Percentiles rank a stretch among this genome's conserved stretches.
Conservation (phyloP, 2,113 vertebrate genomes). For the Microtus ochrogaster region DNA sequence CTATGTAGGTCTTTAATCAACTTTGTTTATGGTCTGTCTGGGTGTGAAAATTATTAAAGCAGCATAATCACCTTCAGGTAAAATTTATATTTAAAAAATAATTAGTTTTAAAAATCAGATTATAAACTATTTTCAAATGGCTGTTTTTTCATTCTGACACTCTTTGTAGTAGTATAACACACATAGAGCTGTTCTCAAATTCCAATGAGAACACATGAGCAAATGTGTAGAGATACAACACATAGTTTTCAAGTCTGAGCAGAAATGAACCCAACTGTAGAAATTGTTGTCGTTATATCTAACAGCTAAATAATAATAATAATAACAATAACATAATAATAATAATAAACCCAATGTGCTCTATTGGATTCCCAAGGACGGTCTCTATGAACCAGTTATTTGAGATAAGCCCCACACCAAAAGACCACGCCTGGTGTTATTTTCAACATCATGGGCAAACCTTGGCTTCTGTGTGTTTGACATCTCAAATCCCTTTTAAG, state of each 20-base stretch:
- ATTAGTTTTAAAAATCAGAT: conserved; percentile 43
- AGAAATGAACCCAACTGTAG: conserved; percentile 61
- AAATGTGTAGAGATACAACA: conserved; percentile 37
- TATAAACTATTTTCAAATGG: conserved; percentile 12
- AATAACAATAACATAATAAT: conserved; percentile 21
- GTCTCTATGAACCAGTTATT: conserved; percentile 76
- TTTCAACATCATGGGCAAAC: conserved; percentile 84
- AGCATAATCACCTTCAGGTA: background rate
- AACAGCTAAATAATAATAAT: conserved; percentile 53
- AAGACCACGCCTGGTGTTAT: conserved; percentile 80
- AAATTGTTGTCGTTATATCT: conserved; percentile 72
- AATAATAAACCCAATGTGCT: conserved; percentile 31
- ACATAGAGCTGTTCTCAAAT: background rate
- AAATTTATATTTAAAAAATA: background rate
- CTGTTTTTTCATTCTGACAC: background rate
- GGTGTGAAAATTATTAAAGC: conserved; percentile 17
- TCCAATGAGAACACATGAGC: conserved; percentile 47
- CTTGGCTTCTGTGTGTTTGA: conserved; percentile 84
- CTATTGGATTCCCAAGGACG: conserved; percentile 68
- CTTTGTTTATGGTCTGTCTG: background rate
- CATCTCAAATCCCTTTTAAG: conserved; percentile 85
- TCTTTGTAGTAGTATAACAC: background rate
- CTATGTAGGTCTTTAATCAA: background rate
- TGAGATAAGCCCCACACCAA: conserved; percentile 79
- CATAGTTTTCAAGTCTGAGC: conserved; percentile 52